These are phyloP conservation scores for Benthochromis sp. DNA, from an alignment of 2,113 vertebrate genomes.

Conservation along the genomic window DNA sequence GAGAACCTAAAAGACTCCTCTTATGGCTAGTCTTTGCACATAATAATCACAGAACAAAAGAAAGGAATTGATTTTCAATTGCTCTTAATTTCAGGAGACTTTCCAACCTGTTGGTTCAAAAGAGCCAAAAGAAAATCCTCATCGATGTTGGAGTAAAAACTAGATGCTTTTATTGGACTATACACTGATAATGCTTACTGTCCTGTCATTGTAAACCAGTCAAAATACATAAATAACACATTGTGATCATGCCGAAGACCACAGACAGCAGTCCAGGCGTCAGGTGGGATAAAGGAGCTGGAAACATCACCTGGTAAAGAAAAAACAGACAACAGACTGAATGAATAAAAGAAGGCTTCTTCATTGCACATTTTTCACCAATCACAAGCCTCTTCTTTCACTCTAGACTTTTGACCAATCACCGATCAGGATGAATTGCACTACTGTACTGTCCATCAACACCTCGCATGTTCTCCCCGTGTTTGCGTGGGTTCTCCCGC, in stretches of 20 bases:
- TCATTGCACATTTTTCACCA: background rate
- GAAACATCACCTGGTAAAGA: background rate
- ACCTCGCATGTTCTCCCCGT: background rate
- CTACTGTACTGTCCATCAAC: background rate
- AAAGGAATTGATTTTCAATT: no score
- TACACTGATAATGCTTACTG: background rate
- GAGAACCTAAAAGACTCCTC: background rate
- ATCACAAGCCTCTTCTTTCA: background rate
- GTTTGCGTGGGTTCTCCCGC: background rate
- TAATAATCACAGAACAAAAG: no score
- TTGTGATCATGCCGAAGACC: fast-evolving
- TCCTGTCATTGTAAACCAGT: background rate
- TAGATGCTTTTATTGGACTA: fast-evolving
- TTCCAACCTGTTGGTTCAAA: no score
- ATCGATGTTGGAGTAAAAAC: background rate
- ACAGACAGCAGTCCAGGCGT: background rate
- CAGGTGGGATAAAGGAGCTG: background rate
- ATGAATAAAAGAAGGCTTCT: background rate
- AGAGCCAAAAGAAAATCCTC: no score
- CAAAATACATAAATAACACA: background rate
- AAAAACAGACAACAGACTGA: background rate
- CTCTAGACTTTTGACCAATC: background rate
- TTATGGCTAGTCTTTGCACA: no score
- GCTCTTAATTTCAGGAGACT: fast-evolving
- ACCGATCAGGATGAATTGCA: background rate